Evolutionary conservation across 23 tunicate genomes (phyloP), one percentile per base, ranked within the genome.

Genomic region (Diplosoma virens): DNA sequence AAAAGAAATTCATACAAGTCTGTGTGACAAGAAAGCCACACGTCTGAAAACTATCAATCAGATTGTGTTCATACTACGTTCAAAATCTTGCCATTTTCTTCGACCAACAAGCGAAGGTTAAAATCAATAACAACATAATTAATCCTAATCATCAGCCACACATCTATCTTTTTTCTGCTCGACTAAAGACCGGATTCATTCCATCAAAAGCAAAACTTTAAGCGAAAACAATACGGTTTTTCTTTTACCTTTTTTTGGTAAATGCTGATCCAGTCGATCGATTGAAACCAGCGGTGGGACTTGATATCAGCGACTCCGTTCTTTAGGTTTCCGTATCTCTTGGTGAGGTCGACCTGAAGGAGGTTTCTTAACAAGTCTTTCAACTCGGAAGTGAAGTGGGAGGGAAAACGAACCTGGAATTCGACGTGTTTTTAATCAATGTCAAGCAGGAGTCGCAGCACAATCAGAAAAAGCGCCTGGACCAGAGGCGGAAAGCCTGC

Each of bases 221-320:
- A 55, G 21, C 17, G 24, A 4, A 55, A 20, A 55, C 21, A 55
- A 55, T 55, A 11, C 21, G 54, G 3, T 11, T 65, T 28, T 11
- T 65, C 24, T 7, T 11, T 6, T 25, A 95, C 99, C 84, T 86
- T 95, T 76, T 67, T 80, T 58, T 89, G 96, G 74, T 87, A 95
- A 53, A 89, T 73, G 5, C 77, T 75, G 56, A 95, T 88, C 99
- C 99, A 95, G 82, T 95, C 99, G 21, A 89, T 95, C 34, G 93
- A 63, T 37, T 82, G 79, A 63, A 95, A 95, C 99, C 99, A 95
- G 34, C 90, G 68, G 78, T 95, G 99, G 53, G 60, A 80, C 65
- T 95, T 95, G 71, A 95, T 95, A 58, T 95, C 99, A 23, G 88
- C 78, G 17, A 95, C 99, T n/a, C 93, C 99, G 78, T 89, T 89